Base-by-base conservation (phyloP, 2,113 vertebrate genomes). In the Illadopsis cleaveri region DNA sequence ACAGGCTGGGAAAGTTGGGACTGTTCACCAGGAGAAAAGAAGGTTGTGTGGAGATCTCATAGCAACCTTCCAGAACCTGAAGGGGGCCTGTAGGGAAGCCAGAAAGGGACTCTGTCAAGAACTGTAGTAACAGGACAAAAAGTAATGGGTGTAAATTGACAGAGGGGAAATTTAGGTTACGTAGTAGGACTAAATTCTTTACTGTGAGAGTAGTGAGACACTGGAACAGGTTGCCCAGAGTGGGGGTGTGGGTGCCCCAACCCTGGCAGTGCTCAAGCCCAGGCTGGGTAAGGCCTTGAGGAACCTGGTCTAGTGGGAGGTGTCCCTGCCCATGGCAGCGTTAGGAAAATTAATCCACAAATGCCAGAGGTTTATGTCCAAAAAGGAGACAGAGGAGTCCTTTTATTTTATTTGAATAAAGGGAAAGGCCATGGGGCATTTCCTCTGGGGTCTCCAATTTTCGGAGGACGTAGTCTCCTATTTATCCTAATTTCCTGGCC, bases 251-350 rank as follows among this genome's bases (percentile, higher is more conserved):
- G n/a, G 30, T 60, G n/a, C 7, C 38, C 13, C 45, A 68, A 2
- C 7, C 24, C 18, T 15, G 53, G 4, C 47, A 66, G 17, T 11
- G 24, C 7, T 69, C 78, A 40, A 35, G 18, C 35, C 30, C 38
- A 35, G 30, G 14, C 6, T 47, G 47, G 24, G 9, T 21, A 62
- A 61, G 21, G 56, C 48, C n/a, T 40, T 47, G 10, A 47, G 24
- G 1, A 61, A 9, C 20, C 53, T 12, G 30, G 3, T n/a, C 19
- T 25, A 8, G 6, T 2, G 11, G 20, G 53, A 82, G 4, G 1
- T 40, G n/a, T 9, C 30, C 13, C 33, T 45, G 18, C 27, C 1
- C 1, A 5, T 0, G 30, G n/a, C 45, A 58, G 12, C 24, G 47
- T 48, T 24, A 48, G 47, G 47, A 48, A 48, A 48, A 24, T 48